These are phyloP conservation scores for Drosophila eugracilis DNA, from an alignment of 1,140 invertebrate genomes.

Conservation along the genomic window DNA sequence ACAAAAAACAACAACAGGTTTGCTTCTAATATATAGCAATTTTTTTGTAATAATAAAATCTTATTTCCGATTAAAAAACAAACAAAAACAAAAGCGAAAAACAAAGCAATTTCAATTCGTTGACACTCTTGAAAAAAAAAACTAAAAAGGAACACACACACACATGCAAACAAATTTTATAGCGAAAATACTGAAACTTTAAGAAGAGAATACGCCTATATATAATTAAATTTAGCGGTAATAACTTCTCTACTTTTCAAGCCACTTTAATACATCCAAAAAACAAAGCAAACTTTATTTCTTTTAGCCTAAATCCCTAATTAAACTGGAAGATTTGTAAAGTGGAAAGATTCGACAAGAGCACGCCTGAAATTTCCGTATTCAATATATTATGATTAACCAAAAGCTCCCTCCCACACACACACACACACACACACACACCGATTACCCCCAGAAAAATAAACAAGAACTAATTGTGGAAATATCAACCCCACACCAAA, in stretches of 20 bases:
- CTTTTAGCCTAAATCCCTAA: constrained; percentile 43
- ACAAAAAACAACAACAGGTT: constrained; percentile 17
- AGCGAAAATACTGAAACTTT: constrained; percentile 48
- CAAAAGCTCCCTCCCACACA: constrained; percentile 49
- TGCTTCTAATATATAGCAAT: constrained; percentile 42
- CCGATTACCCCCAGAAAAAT: constrained; percentile 37
- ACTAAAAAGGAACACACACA: constrained; percentile 15
- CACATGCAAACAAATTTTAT: constrained; percentile 54
- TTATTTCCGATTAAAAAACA: constrained; percentile 46
- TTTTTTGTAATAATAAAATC: constrained; percentile 51
- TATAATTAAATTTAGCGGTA: constrained; percentile 62
- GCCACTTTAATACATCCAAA: constrained; percentile 62
- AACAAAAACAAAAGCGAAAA: constrained; percentile 33
- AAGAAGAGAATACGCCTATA: constrained; percentile 37
- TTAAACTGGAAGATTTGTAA: constrained; percentile 16
- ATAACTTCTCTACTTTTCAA: constrained; percentile 61
- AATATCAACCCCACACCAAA: constrained; percentile 68
- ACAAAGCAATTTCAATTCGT: constrained; percentile 45
- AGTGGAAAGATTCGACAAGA: constrained; percentile 35
- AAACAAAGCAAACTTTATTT: constrained; percentile 52
- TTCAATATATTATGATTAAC: constrained; percentile 54
- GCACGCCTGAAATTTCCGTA: constrained; percentile 68
- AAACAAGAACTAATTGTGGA: constrained; percentile 56
- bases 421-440: too few species aligned
- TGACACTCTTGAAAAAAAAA: constrained; percentile 35